A percentile compares a stretch with the other conserved stretches of the same genome.
These are phyloP conservation scores for Manis crassicaudata DNA, from an alignment of 2,797 vertebrate genomes.

Conservation along the genomic window DNA sequence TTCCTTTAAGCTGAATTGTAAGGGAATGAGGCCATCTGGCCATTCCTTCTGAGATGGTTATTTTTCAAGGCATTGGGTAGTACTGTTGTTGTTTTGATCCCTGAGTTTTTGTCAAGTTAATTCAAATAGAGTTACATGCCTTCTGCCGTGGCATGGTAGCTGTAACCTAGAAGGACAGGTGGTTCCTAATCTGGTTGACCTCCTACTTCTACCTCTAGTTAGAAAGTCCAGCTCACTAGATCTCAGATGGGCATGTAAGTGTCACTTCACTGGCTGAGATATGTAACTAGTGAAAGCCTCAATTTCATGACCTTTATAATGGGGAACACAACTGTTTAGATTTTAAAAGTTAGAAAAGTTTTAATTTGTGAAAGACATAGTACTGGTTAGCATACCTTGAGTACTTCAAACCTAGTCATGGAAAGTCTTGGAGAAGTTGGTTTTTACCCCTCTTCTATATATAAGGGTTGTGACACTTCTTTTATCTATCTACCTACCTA, in stretches of 20 bases:
- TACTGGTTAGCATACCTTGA: background rate
- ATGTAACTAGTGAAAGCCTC: background rate
- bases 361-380: background rate
- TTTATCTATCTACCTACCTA: background rate
- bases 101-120: background rate
- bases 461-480: background rate
- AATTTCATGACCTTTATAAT: background rate
- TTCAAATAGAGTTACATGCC: background rate
- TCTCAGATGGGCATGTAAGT: background rate
- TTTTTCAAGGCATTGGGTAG: background rate
- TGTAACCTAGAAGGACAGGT: background rate
- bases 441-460: background rate
- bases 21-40: background rate
- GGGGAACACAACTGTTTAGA: background rate
- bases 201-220: background rate
- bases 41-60: background rate
- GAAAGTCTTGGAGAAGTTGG: background rate
- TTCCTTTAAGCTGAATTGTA: background rate
- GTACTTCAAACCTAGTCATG: background rate
- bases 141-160: background rate
- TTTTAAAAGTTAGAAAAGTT: background rate
- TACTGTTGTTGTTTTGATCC: background rate
- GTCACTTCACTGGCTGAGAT: background rate
- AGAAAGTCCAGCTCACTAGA: background rate
- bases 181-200: background rate